phyloP scores from a whole-genome alignment of 2,888 invertebrate species.

The Drosophila colorata region DNA sequence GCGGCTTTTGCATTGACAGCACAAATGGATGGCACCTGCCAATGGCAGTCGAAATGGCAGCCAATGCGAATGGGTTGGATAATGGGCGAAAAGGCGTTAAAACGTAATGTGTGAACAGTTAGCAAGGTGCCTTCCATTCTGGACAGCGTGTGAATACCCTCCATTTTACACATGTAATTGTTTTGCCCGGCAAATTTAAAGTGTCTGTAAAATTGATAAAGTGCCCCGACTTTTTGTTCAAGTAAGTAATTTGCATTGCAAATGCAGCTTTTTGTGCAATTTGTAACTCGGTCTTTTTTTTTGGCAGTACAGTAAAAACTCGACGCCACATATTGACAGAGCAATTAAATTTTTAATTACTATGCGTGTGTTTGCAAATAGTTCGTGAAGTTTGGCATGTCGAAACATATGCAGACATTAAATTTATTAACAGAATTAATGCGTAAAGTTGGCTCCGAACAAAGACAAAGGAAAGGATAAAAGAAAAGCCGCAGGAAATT shows the following conservation, averaged over 20 bases:
- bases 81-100: background rate
- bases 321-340: constrained; percentile 61
- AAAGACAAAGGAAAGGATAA: constrained; percentile 43
- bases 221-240: constrained; percentile 1
- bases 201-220: constrained; percentile 28
- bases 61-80: constrained; percentile 15
- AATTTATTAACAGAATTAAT: constrained; percentile 80
- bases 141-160: background rate
- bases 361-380: constrained; percentile 57
- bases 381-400: constrained; percentile 52
- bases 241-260: constrained; percentile 61
- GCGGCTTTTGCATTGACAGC: constrained; percentile 45
- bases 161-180: constrained; percentile 1
- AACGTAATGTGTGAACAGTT: background rate
- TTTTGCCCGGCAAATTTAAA: constrained; percentile 1
- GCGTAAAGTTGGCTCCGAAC: constrained; percentile 54
- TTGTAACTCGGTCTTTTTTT: constrained; percentile 24
- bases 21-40: constrained; percentile 49
- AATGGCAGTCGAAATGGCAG: constrained; percentile 25
- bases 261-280: constrained; percentile 45
- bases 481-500: constrained; percentile 52
- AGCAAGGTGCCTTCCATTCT: too few species aligned
- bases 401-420: constrained; percentile 60
- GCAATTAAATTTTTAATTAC: constrained; percentile 78
- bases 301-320: constrained; percentile 21